These are phyloP conservation scores for Macrocentrus cingulum DNA, from an alignment of 1,140 invertebrate species.

Conservation along the genomic window DNA sequence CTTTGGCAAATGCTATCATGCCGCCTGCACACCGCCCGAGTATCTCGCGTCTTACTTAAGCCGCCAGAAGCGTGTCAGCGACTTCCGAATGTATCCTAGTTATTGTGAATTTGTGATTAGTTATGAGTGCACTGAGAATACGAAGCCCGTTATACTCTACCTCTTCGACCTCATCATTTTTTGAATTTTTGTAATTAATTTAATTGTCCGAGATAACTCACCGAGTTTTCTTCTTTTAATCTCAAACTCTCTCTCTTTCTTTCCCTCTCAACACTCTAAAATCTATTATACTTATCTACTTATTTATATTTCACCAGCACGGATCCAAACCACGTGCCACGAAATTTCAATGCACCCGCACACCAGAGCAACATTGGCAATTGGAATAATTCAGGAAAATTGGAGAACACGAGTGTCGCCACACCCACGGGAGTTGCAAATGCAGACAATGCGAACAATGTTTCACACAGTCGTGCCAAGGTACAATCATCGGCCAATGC, in stretches of 20 bases:
- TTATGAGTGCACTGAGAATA: slow-evolving; percentile 15
- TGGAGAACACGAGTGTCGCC: not conserved
- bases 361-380: slow-evolving; percentile 45
- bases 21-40: not conserved
- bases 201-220: not conserved
- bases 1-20: slow-evolving; percentile 3
- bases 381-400: slow-evolving; percentile 23
- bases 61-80: not conserved
- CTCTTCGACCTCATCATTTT: slow-evolving; percentile 32
- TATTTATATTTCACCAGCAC: no score
- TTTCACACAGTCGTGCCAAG: slow-evolving; percentile 27
- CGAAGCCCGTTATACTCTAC: slow-evolving; percentile 28
- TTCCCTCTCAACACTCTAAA: no score
- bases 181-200: slow-evolving; percentile 43
- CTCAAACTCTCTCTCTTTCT: no score
- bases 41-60: slow-evolving; percentile 1
- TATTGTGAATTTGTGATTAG: not conserved
- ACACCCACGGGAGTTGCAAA: slow-evolving; percentile 9
- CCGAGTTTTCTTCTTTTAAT: no score
- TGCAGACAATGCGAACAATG: slow-evolving; percentile 30
- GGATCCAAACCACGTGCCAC: no score
- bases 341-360: no score
- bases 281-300: no score
- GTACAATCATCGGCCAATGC: slow-evolving; percentile 29
- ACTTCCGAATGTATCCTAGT: slow-evolving; percentile 1